A percentile compares a stretch with the other conserved stretches of the same genome.
Evolutionary conservation across 1,140 invertebrate genomes (phyloP).

Genomic region (Drosophila tani): DNA sequence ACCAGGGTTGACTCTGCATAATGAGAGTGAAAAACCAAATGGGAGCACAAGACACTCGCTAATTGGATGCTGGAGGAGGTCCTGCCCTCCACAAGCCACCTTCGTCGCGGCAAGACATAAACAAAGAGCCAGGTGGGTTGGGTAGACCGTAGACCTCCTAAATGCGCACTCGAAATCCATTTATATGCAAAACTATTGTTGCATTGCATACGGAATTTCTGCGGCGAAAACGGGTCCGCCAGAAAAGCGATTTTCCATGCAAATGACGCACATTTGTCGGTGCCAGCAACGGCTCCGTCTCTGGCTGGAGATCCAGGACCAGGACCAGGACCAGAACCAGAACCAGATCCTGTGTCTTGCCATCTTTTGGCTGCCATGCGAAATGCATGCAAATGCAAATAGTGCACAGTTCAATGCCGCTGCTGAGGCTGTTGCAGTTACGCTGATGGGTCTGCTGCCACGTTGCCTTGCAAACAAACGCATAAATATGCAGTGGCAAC

Average conservation of each 20-base stretch:
- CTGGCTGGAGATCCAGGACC: neutral
- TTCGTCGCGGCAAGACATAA: slow-evolving; percentile 54
- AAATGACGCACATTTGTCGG: slow-evolving; percentile 80
- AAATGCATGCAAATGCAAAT: slow-evolving; percentile 81
- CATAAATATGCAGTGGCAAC: slow-evolving; percentile 74
- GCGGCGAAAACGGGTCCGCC: slow-evolving; percentile 30
- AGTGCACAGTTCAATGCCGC: slow-evolving; percentile 67
- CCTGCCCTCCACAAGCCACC: slow-evolving; percentile 37
- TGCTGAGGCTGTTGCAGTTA: slow-evolving; percentile 45
- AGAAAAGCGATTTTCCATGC: slow-evolving; percentile 78
- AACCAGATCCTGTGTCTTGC: slow-evolving; percentile 29
- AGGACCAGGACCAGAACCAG: neutral
- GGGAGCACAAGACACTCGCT: slow-evolving; percentile 27
- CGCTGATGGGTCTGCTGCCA: slow-evolving; percentile 32
- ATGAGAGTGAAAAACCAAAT: slow-evolving; percentile 62
- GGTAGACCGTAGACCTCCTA: slow-evolving; percentile 57
- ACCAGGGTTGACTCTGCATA: slow-evolving; percentile 55
- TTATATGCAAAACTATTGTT: slow-evolving; percentile 85
- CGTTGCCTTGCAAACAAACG: slow-evolving; percentile 71
- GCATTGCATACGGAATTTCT: slow-evolving; percentile 80
- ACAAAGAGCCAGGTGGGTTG: slow-evolving; percentile 63
- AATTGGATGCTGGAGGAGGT: slow-evolving; percentile 54
- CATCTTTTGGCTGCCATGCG: slow-evolving; percentile 75
- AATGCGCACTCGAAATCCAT: slow-evolving; percentile 82
- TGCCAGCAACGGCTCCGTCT: slow-evolving; percentile 15